Evolutionary conservation across 2,113 vertebrate species (phyloP), one percentile per base, ranked within the genome.

Genomic region (Microtus montanus): DNA sequence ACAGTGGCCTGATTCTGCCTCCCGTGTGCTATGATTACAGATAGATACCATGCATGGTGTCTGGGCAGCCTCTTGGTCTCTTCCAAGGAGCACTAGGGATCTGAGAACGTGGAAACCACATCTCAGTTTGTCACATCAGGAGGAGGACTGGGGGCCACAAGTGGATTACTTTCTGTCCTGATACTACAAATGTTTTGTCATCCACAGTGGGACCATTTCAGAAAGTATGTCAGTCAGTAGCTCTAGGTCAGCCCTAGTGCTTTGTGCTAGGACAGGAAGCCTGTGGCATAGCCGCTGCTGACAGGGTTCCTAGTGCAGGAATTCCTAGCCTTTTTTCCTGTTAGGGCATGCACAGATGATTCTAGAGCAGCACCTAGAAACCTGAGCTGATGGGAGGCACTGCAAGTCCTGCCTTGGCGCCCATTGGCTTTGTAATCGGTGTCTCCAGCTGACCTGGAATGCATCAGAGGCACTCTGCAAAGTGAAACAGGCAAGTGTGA

Each of bases 51-150:
- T 7, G 1, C 52, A 19, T 35, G 7, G n/a, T 28, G 15, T 24
- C 73, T 35, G 64, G 24, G 66, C 24, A 95, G 54, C 49, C 54
- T 83, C 75, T 70, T 19, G 86, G 77, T 87, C 74, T 47, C 26
- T 63, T 75, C 28, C 33, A 64, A n/a, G 73, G 73, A 95, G 77
- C 30, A 47, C 10, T 64, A 44, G 80, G 54, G 54, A 24, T 96
- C 58, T 91, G 66, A 96, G 77, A 85, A 84, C 22, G 6, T 89
- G 88, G n/a, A 71, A 54, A n/a, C 38, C 73, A 58, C 41, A 77
- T 96, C 47, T 86, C 26, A 88, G 28, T 93, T 92, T 96, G 87
- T 94, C 90, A 94, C 35, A 61, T 93, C 11, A 63, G 85, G 87
- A 79, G 93, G 52, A 82, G 15, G 26, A 61, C 79, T 14, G 35